These are phyloP conservation scores for Rallus limicola DNA, from an alignment of 2,113 vertebrate genomes.

Conservation along the genomic window DNA sequence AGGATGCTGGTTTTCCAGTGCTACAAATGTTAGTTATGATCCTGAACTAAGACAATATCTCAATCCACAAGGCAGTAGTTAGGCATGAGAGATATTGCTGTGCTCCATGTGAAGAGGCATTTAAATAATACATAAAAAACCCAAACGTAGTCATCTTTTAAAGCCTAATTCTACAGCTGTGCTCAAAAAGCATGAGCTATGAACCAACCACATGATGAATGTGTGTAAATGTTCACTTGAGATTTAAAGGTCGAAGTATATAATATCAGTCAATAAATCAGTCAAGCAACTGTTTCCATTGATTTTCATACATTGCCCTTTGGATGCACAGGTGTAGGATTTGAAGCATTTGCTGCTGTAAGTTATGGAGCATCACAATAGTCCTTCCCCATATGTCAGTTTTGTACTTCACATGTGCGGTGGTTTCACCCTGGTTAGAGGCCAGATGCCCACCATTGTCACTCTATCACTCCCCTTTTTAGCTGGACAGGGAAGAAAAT, in stretches of 20 bases:
- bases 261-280: background rate
- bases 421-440: no score
- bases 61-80: background rate
- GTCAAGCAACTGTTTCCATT: background rate
- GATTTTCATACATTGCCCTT: background rate
- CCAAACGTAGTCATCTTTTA: background rate
- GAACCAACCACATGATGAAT: background rate
- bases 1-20: background rate
- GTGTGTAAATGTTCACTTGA: background rate
- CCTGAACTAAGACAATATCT: background rate
- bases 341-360: background rate
- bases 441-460: no score
- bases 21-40: background rate
- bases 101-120: background rate
- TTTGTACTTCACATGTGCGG: background rate
- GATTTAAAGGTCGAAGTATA: conserved; percentile 5
- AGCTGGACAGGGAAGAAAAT: no score
- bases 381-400: background rate
- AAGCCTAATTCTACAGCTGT: background rate
- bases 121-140: background rate
- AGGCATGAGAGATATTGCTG: background rate
- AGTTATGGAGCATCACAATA: background rate
- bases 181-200: background rate
- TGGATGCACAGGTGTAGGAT: background rate
- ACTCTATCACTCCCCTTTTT: no score